Evolutionary conservation across 2,888 invertebrate genomes (phyloP), one percentile per base, ranked within the genome.

Genomic region (Drosophila formosana): DNA sequence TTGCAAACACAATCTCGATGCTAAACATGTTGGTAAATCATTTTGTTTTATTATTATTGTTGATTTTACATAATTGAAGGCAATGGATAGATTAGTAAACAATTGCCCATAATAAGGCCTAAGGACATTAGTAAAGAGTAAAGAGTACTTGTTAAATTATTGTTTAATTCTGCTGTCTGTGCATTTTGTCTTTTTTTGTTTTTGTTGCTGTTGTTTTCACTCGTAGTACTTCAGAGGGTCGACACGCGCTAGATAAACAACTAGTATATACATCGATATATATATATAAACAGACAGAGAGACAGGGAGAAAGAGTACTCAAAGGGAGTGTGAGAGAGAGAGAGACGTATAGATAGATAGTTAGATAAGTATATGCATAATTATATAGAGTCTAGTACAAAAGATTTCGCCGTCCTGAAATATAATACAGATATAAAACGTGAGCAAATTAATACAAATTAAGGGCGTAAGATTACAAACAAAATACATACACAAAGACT

Each of bases 361-460:
- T 30, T 49, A 49, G 25, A 26, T 74, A 76, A 68, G 51, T 72
- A 66, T 65, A 45, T 52, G 61, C 71, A 76, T 78, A 73, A 75
- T 71, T 67, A 57, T 75, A 86, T 78, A 89, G 78, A 92, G 92
- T 93, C 93, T 94, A 94, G 93, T 94, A 94, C 91, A 94, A 93
- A 91, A 94, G 94, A 92, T 94, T 93, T 92, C 94, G 94, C 93
- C 94, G 94, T 93, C 94, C 94, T 94, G 94, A 93, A 94, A 94
- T 93, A 93, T 92, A 91, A 93, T 92, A 93, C 92, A 93, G 90
- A 93, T 92, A 90, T 75, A 92, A 91, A 91, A 89, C 25, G 90
- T 91, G 89, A 91, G 90, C 88, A 85, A 80, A 82, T 87, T 86
- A 80, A 73, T 80, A 88, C 74, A 84, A 84, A 78, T 75, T 53